Base-by-base conservation (phyloP, 2,888 invertebrate species). In the Morinoia aosen region DNA sequence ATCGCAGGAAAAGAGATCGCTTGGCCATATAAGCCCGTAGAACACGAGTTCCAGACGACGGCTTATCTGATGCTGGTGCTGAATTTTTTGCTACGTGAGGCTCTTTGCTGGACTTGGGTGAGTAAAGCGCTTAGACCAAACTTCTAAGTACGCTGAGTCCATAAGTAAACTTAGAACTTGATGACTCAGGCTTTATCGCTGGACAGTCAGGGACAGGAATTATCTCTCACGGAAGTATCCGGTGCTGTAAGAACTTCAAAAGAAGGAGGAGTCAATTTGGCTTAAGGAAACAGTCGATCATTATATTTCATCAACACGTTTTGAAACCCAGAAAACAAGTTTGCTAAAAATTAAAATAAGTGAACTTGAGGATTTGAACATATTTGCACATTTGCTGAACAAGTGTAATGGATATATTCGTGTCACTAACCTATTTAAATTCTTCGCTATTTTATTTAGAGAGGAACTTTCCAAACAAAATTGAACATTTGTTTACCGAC, bases 111-210 rank as follows among this genome's bases (percentile, higher is more conserved):
- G 90, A 90, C 14, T 90, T 90, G 48, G 40, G 5, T 40, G 48
- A 90, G 90, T 48, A 40, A 40, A 39, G 90, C 39, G 90, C 48
- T 90, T 48, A 90, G 48, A 19, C 90, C 48, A 40, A 90, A 90
- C 90, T 76, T 40, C 90, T 90, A 40, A 76, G 76, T 76, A 76
- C 76, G 90, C 39, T 19, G 39, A 90, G 90, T 39, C 90, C 48
- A 40, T 90, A 40, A 48, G 90, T 48, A 90, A 90, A 90, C 48
- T 90, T 4, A 88, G 48, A 40, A 14, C 90, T 40, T 40, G 90
- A 90, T 90, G 90, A 90, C 90, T 90, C 48, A 90, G 48, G 90
- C 90, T 90, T 40, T 90, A 90, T 90, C 90, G 90, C 39, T 8
- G 90, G 3, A 5, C 76, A 33, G 76, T 76, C 76, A 33, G 33